phyloP scores from a whole-genome alignment of 1,140 invertebrate genomes.

The Brachystomella parvula region DNA sequence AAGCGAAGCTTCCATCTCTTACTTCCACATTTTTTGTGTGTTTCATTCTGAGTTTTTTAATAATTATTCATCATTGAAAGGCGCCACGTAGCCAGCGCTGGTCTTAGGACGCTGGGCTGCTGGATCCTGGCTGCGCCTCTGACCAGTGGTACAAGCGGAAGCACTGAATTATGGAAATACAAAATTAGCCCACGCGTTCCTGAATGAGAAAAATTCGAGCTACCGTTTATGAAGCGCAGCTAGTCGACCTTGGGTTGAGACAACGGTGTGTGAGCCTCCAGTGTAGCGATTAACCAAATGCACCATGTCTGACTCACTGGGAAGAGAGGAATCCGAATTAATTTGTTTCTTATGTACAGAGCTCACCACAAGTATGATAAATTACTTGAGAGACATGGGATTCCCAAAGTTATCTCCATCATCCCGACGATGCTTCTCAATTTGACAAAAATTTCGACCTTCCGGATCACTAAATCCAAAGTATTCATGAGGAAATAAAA shows the following conservation, averaged over 20 bases:
- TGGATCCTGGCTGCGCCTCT: too few relatives aligned
- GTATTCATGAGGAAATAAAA: not conserved
- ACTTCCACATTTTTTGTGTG: not conserved
- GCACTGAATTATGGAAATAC: too few relatives aligned
- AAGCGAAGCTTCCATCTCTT: too few relatives aligned
- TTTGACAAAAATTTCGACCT: conserved; percentile 13
- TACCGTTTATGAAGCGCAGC: conserved; percentile 19
- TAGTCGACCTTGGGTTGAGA: conserved; percentile 49
- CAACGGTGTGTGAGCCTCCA: conserved; percentile 58
- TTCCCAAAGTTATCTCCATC: not conserved
- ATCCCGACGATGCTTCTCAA: not conserved
- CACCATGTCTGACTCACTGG: conserved; percentile 24
- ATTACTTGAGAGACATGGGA: not conserved
- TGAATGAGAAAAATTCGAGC: too few relatives aligned
- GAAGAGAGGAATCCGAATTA: not conserved
- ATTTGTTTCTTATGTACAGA: not conserved
- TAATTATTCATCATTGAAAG: too few relatives aligned
- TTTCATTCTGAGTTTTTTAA: not conserved
- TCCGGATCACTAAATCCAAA: conserved; percentile 17
- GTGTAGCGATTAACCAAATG: conserved; percentile 61
- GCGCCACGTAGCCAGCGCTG: too few relatives aligned
- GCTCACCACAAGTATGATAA: not conserved
- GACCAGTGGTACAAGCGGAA: too few relatives aligned
- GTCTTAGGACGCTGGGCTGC: too few relatives aligned
- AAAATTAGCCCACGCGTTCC: too few relatives aligned